Base-by-base conservation (phyloP, 2,888 invertebrate species). In the Troilus luridus region DNA sequence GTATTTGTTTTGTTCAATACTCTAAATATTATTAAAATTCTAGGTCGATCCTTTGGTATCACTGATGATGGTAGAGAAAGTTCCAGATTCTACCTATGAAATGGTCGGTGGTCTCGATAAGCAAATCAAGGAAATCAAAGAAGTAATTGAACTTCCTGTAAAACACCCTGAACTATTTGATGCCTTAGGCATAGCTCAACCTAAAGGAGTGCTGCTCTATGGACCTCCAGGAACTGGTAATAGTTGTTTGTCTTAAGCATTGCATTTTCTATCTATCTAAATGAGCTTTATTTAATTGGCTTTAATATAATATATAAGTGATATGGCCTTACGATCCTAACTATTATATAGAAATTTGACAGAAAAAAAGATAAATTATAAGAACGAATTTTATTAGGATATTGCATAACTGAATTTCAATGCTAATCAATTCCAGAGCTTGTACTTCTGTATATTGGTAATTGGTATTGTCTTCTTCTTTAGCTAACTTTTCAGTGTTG, bases 11-110 rank as follows among this genome's bases (percentile, higher is more conserved):
- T 17, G 14, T 54, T 64, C 27, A 8, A 5, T 27, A 56, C 11
- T 54, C 0, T 24, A 9, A 58, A 10, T 64, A 27, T 60, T 88
- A 54, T 56, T 81, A 0, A 77, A 77, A 5, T 91, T 90, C 14
- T 93, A 96, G 96, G 99, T 99, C 5, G 99, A 99, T 95, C 99
- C 99, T 0, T 95, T 99, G 91, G 99, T 99, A 0, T 99, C 99
- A 0, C 96, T 99, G 92, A 99, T 99, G 99, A 99, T 99, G 99
- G 99, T 99, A 0, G 99, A 99, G 94, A 99, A 99, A 94, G 99
- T 99, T 5, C 99, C 99, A 0, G 99, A 99, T 94, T 99, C 99
- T 0, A 99, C 99, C 0, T 99, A 99, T 94, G 99, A 99, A 95
- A 99, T 99, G 99, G 99, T 99, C 54, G 99, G 99, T 93, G 99